Base-by-base conservation (phyloP, 64 coral and sea anemone genomes). In the Pocillopora verrucosa region DNA sequence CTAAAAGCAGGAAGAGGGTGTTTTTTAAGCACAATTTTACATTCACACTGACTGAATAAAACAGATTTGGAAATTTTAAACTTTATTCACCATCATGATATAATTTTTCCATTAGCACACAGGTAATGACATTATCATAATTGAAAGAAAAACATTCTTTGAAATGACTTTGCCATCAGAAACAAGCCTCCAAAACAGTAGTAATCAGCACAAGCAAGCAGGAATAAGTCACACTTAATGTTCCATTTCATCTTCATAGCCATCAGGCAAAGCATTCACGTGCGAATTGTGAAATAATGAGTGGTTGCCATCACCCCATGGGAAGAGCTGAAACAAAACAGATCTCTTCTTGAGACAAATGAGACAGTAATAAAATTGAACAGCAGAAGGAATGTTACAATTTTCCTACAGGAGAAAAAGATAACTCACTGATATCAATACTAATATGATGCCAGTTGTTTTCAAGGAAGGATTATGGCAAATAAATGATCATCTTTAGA, bases 271-370 rank as follows among this genome's bases (percentile, higher is more conserved):
- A 19, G 97, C 93, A 93, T 99, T 99, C 26, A 91, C 1, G 60
- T 99, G 97, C 12, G 90, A 57, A 75, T 98, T 98, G 25, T 99
- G 97, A 67, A 99, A 99, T 41, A 99, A 68, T 17, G 88, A 91
- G 41, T 91, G 93, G 86, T 99, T 99, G 10, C 97, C 97, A 91
- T 99, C 97, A 63, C 86, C 86, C 97, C 97, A 99, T 38, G 97
- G 97, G 72, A 99, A 99, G 56, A 88, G 72, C 97, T 99, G 76
- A 20, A 80, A 80, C 36, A 63, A 13, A 75, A 25, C 36, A 61
- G 20, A 69, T 17, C 15, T 2, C 15, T 56, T 78, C 45, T 78
- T 20, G 20, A 24, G 0, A 81, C n/a, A 4, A 58, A 58, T 1
- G 6, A 24, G 11, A 4, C 36, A 13, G 36, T 85, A 85, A 38